Conservation (phyloP, 2,888 invertebrate genomes). For the Cerastoderma edule region DNA sequence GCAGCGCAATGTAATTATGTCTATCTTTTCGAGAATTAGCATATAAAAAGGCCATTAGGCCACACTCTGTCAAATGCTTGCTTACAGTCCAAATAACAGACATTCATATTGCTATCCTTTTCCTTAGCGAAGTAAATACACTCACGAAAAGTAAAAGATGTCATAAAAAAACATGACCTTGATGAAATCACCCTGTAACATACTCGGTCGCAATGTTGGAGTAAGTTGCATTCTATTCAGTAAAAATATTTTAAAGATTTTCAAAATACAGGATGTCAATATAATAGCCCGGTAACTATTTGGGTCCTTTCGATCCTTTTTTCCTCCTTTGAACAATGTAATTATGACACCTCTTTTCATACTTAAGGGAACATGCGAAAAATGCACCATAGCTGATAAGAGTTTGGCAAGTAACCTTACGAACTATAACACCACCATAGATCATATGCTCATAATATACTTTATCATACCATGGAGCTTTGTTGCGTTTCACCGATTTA, state of each 20-base stretch:
- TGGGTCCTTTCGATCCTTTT: slow-evolving; percentile 10
- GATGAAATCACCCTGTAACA: slow-evolving; percentile 15
- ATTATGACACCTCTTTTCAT: slow-evolving; percentile 18
- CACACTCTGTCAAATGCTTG: slow-evolving; percentile 25
- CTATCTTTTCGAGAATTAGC: background rate
- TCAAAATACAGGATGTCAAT: slow-evolving; percentile 18
- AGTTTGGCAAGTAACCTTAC: no score
- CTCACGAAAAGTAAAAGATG: slow-evolving; percentile 13
- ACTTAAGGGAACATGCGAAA: background rate
- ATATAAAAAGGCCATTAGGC: slow-evolving; percentile 23
- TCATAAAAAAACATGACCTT: slow-evolving; percentile 3
- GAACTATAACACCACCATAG: background rate
- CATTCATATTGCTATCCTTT: slow-evolving; percentile 18
- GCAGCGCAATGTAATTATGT: background rate
- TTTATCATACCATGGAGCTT: slow-evolving; percentile 3
- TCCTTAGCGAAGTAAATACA: slow-evolving; percentile 17
- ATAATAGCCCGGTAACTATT: slow-evolving; percentile 7
- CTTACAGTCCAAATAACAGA: slow-evolving; percentile 23
- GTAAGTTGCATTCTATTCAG: background rate
- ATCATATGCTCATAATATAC: background rate
- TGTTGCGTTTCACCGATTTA: background rate
- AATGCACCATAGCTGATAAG: background rate
- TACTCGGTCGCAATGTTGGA: background rate
- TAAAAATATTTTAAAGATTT: slow-evolving; percentile 15
- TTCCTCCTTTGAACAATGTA: slow-evolving; percentile 20